Percentiles rank a stretch among this genome's conserved stretches.
Evolutionary conservation across 2,113 vertebrate species (phyloP).

Genomic region (Herpetotheres cachinnans): DNA sequence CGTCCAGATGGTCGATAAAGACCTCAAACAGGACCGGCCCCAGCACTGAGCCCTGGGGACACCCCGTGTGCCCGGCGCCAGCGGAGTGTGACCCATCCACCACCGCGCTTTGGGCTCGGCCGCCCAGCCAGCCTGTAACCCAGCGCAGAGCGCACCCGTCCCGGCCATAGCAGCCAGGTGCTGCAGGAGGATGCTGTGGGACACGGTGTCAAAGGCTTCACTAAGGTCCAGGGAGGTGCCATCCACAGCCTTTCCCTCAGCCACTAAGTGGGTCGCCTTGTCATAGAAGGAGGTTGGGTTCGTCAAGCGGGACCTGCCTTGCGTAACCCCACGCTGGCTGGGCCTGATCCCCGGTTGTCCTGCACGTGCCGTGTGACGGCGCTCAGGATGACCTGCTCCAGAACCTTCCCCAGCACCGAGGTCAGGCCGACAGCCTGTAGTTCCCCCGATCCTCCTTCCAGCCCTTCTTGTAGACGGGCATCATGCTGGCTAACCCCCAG

Average conservation of each 20-base stretch:
- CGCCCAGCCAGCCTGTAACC: neutral
- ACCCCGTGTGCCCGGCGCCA: neutral
- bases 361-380: neutral
- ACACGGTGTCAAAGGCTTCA: neutral
- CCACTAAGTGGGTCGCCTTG: neutral
- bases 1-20: neutral
- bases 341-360: neutral
- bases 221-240: neutral
- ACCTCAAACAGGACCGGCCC: neutral
- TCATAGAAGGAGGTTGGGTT: neutral
- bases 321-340: neutral
- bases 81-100: neutral
- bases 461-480: neutral
- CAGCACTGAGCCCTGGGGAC: neutral
- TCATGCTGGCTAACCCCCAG: neutral
- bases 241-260: neutral
- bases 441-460: neutral
- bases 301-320: neutral
- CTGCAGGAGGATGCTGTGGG: neutral
- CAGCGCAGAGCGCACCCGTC: neutral
- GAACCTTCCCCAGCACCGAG: neutral
- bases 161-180: neutral
- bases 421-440: neutral
- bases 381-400: neutral
- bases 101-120: neutral